Conservation (phyloP, 2,797 vertebrate species). For the Sorex maritimensis region DNA sequence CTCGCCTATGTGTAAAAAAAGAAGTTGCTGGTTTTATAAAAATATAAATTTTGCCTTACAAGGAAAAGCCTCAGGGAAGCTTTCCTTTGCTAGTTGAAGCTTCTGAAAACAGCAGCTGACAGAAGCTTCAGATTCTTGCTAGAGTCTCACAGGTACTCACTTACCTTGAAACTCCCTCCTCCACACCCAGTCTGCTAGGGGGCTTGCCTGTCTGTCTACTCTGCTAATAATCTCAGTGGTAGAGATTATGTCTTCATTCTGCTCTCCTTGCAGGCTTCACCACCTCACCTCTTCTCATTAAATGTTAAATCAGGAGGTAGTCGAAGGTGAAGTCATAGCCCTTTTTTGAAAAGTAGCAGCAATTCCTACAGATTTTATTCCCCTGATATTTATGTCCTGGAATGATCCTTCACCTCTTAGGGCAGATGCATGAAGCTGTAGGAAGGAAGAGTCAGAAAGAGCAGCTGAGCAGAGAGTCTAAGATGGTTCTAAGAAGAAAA, state of each 20-base stretch:
- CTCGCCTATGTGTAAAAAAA: neutral
- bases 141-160: neutral
- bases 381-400: conserved; percentile 36
- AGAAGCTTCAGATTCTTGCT: neutral
- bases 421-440: neutral
- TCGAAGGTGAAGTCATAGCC: conserved; percentile 23
- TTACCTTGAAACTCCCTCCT: neutral
- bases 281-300: neutral
- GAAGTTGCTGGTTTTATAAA: neutral
- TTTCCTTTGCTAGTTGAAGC: neutral
- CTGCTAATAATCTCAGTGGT: neutral
- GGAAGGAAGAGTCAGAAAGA: neutral
- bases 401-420: conserved; percentile 20
- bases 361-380: conserved; percentile 43
- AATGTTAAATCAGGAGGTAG: neutral
- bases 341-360: conserved; percentile 50
- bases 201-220: conserved; percentile 40
- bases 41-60: neutral
- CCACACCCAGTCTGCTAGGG: neutral
- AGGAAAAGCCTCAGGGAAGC: neutral
- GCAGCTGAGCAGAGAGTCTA: neutral
- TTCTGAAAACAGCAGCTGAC: neutral
- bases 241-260: conserved; percentile 32
- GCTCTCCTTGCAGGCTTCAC: neutral
- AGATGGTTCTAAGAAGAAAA: neutral